These are phyloP conservation scores for Lepisosteus osseus DNA, from an alignment of 2,113 vertebrate genomes.

Conservation along the genomic window DNA sequence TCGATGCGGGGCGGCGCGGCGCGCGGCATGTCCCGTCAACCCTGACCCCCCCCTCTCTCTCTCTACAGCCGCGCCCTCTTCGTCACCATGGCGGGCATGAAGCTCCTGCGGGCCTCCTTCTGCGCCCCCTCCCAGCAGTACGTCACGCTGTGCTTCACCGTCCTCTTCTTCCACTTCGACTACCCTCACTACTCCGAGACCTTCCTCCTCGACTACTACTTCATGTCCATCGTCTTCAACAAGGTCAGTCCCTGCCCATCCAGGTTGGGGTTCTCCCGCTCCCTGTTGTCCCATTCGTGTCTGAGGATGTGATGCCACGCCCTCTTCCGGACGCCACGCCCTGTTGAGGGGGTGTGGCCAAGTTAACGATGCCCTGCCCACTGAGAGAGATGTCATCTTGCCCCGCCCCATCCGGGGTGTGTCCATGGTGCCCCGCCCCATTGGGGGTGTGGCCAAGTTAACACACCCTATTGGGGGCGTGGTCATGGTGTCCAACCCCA, in stretches of 20 bases:
- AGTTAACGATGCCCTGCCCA: too few relatives aligned
- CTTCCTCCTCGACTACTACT: slow-evolving; percentile 85
- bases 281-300: too few relatives aligned
- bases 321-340: neutral
- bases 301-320: too few relatives aligned
- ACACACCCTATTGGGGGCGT: too few relatives aligned
- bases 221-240: slow-evolving; percentile 88
- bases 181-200: slow-evolving; percentile 84
- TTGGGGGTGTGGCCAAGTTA: too few relatives aligned
- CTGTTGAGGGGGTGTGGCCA: too few relatives aligned
- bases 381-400: too few relatives aligned
- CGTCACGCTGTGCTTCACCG: slow-evolving; percentile 83
- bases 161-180: slow-evolving; percentile 87
- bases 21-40: too few relatives aligned
- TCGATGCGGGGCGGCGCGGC: neutral
- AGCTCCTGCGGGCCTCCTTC: slow-evolving; percentile 82
- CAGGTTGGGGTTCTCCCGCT: too few relatives aligned
- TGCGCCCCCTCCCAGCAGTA: slow-evolving; percentile 82
- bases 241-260: slow-evolving; percentile 60
- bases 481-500: too few relatives aligned
- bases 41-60: neutral
- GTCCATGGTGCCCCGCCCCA: too few relatives aligned
- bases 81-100: slow-evolving; percentile 84
- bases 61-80: slow-evolving; percentile 78
- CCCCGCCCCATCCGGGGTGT: too few relatives aligned